Conservation (phyloP, 2,113 vertebrate genomes). For the Python bivittatus region DNA sequence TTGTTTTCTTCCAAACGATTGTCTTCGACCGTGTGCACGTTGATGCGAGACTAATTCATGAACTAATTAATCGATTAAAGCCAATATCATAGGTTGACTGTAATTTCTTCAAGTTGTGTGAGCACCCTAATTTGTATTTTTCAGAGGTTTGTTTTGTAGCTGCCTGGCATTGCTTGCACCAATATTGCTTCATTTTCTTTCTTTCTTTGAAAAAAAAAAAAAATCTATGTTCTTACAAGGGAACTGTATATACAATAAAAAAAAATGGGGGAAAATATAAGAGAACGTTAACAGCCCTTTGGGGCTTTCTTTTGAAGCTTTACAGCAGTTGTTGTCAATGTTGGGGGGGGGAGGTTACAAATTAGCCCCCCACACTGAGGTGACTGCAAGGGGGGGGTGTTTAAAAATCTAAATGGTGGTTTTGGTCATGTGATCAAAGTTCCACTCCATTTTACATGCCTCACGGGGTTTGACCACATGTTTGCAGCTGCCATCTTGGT, state of each 20-base stretch:
- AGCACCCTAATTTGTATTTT: constrained; percentile 7
- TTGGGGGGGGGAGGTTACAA: not conserved
- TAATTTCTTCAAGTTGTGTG: not conserved
- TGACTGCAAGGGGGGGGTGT: not conserved
- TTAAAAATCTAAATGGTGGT: not conserved
- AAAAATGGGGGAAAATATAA: constrained; percentile 32
- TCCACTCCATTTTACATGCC: not conserved
- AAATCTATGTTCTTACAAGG: constrained; percentile 63
- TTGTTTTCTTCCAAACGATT: not conserved
- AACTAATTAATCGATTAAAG: not conserved
- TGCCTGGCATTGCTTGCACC: constrained; percentile 35
- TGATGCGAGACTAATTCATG: not conserved
- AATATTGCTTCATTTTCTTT: constrained; percentile 30
- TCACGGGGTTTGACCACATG: not conserved
- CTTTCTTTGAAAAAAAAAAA: constrained; percentile 28
- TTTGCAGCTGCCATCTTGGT: not conserved
- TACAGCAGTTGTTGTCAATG: not conserved
- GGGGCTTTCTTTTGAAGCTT: constrained; percentile 51
- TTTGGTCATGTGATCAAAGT: not conserved
- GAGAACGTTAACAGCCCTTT: constrained; percentile 44
- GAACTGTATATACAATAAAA: constrained; percentile 65
- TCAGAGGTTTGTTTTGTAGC: constrained; percentile 33
- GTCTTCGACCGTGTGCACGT: not conserved
- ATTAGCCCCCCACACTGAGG: not conserved
- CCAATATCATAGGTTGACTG: not conserved